phyloP scores from a whole-genome alignment of 2,797 vertebrate genomes.

The Rallus crepitans region DNA sequence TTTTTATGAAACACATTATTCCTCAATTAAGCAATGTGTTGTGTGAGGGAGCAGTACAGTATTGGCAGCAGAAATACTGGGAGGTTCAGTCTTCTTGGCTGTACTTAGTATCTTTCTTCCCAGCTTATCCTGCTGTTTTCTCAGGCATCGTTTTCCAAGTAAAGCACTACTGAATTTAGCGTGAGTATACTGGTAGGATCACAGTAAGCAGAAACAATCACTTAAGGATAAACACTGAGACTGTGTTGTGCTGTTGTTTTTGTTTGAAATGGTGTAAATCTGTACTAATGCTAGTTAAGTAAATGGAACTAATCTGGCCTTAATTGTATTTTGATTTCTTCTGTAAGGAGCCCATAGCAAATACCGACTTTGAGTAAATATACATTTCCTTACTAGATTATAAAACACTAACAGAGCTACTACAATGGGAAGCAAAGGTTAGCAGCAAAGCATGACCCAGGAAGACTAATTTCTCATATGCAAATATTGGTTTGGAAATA shows the following conservation, averaged over 20 bases:
- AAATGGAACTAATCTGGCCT: constrained; percentile 18
- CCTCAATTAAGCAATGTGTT: not conserved
- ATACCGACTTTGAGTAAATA: not conserved
- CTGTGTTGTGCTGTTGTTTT: not conserved
- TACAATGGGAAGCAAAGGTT: not conserved
- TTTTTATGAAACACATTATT: not conserved
- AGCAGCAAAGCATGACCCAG: not conserved
- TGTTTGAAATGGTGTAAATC: not conserved
- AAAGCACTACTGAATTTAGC: not conserved
- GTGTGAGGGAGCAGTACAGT: not conserved
- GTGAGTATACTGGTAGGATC: not conserved
- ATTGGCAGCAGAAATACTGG: not conserved
- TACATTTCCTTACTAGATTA: not conserved
- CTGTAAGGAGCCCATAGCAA: not conserved
- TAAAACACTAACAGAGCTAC: not conserved
- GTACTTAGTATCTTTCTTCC: not conserved
- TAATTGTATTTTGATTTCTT: constrained; percentile 1
- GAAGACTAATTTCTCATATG: not conserved
- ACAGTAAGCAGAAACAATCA: not conserved
- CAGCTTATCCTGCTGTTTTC: not conserved
- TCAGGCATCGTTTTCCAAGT: not conserved
- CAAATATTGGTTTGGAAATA: not conserved
- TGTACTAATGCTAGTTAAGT: not conserved
- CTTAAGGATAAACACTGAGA: not conserved
- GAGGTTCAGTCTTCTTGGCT: not conserved